Evolutionary conservation across 2,888 invertebrate genomes (phyloP).

Genomic region (Caenorhabditis uteleia): DNA sequence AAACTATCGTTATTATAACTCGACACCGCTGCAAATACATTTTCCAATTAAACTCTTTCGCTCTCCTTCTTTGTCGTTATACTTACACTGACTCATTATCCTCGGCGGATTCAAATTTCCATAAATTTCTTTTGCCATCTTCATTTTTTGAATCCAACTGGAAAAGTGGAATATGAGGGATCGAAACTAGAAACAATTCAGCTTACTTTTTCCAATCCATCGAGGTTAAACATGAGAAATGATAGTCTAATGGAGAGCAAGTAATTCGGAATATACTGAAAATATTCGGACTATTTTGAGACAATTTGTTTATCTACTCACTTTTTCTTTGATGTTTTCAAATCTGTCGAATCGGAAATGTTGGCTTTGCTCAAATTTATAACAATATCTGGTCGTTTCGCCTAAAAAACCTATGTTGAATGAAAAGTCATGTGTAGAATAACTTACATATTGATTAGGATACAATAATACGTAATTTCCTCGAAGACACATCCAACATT

Average conservation of each 20-base stretch:
- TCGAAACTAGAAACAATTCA: neutral
- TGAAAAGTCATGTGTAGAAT: neutral
- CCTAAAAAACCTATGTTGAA: conserved; percentile 33
- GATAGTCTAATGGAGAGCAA: conserved; percentile 43
- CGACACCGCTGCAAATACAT: conserved; percentile 41
- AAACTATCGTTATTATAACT: conserved; percentile 13
- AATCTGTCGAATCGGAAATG: conserved; percentile 51
- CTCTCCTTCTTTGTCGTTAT: neutral
- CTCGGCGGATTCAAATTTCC: conserved; percentile 15
- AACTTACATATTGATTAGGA: conserved; percentile 56
- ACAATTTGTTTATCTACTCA: no score
- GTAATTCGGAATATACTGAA: conserved; percentile 57
- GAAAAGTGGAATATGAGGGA: conserved; percentile 4
- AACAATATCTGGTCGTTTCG: conserved; percentile 56
- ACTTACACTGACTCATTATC: conserved; percentile 45
- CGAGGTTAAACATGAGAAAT: conserved; percentile 51
- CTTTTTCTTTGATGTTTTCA: conserved; percentile 66
- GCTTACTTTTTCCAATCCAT: conserved; percentile 50
- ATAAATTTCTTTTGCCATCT: conserved; percentile 37
- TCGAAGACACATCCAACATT: conserved; percentile 61
- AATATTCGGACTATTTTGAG: neutral
- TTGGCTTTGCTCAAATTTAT: conserved; percentile 54
- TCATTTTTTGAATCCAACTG: conserved; percentile 52
- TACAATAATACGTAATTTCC: conserved; percentile 52
- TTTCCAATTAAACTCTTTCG: neutral